These are phyloP conservation scores for Eilema caniola DNA, from an alignment of 2,888 invertebrate species.

Conservation along the genomic window DNA sequence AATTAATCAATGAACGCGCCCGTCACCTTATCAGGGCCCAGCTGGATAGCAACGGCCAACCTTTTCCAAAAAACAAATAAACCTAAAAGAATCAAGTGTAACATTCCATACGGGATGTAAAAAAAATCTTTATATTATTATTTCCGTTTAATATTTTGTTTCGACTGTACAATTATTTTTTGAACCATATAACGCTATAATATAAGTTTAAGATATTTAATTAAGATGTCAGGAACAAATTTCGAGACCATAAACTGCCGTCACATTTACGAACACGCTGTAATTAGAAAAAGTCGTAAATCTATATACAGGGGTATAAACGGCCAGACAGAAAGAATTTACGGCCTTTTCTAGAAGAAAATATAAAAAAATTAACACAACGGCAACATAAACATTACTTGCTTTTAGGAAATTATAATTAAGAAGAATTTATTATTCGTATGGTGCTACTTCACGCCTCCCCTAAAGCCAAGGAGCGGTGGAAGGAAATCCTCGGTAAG, in stretches of 20 bases:
- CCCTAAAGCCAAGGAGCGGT: neutral
- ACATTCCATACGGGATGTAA: too few species aligned
- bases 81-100: too few species aligned
- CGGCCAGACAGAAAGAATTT: conserved; percentile 35
- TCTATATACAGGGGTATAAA: conserved; percentile 42
- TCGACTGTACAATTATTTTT: neutral
- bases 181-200: neutral
- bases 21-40: too few species aligned
- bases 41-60: too few species aligned
- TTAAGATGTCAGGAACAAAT: conserved; percentile 48
- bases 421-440: neutral
- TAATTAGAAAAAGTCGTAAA: conserved; percentile 51
- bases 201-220: conserved; percentile 45
- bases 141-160: neutral
- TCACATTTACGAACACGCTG: conserved; percentile 30
- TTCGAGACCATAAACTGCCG: conserved; percentile 37
- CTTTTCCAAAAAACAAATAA: too few species aligned
- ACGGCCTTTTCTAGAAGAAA: conserved; percentile 34
- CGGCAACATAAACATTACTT: conserved; percentile 18
- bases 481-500: too few species aligned
- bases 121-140: too few species aligned
- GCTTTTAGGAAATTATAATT: conserved; percentile 18
- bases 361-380: conserved; percentile 28
- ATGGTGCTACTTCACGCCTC: neutral
- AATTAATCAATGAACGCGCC: too few species aligned